Evolutionary conservation across 2,797 vertebrate genomes (phyloP), one percentile per base, ranked within the genome.

Genomic region (Coendou prehensilis): DNA sequence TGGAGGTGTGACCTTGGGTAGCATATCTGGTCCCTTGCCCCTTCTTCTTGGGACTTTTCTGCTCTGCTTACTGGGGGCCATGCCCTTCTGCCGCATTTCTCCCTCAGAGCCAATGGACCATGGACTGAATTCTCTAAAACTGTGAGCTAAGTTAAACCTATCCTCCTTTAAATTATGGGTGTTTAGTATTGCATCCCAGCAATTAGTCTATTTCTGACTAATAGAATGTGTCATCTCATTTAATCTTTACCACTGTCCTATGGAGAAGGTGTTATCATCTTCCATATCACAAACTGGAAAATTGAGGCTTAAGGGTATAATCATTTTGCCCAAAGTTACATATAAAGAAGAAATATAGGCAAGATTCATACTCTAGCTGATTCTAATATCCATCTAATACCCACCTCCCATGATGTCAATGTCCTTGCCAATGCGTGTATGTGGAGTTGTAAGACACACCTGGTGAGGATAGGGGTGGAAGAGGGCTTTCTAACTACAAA

Each of bases 401-500:
- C 8, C 50, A 22, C 14, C 0, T 41, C 15, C 0, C 14, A 0
- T 20, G 26, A 18, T 10, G 1, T 23, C 10, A 56, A 9, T 50
- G 54, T 50, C 54, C 50, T 75, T 87, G 26, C 78, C 4, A 1
- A 28, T 22, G 45, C 17, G 17, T 9, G 0, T 2, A 1, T 4
- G 1, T 13, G 10, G n/a, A 82, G 4, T 41, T 59, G 37, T 88
- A 64, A 23, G 56, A 75, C 50, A 47, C 20, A 15, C 45, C 54
- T 52, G 64, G 22, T 15, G 23, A 83, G 17, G 22, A 4, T 30
- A 4, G 75, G 45, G 47, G 2, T 61, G 28, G 33, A 9, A 52
- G 15, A 41, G 56, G 26, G 13, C 23, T 79, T 93, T 82, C 10
- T 75, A 9, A 30, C 57, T 37, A 8, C 1, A n/a, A 54, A 30